These are phyloP conservation scores for Actinopyga echinites DNA, from an alignment of 53 echinoderm and acorn worm genomes.

Conservation along the genomic window DNA sequence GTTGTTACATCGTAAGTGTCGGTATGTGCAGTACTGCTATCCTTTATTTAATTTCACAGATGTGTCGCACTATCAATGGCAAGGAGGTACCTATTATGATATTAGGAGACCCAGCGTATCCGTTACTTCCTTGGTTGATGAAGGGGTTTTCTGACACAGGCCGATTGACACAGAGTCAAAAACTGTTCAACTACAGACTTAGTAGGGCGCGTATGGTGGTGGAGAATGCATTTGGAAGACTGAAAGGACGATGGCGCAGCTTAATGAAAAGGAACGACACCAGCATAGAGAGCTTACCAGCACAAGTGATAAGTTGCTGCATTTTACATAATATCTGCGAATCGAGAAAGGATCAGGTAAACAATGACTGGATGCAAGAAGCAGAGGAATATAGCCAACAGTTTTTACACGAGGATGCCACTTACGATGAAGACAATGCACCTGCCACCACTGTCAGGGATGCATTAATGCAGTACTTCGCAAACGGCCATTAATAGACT, in stretches of 20 bases:
- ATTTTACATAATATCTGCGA: slow-evolving; percentile 70
- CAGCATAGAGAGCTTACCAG: slow-evolving; percentile 34
- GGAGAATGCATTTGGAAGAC: slow-evolving; percentile 65
- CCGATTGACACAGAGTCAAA: slow-evolving; percentile 13
- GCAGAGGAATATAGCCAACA: not conserved
- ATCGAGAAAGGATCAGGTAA: slow-evolving; percentile 13
- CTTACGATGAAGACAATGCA: not conserved
- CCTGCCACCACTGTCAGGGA: not conserved
- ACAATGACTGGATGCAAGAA: not conserved
- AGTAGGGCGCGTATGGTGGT: slow-evolving; percentile 64
- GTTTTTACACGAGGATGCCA: not conserved
- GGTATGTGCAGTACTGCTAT: no score
- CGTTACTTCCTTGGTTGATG: slow-evolving; percentile 72
- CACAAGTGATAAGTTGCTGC: slow-evolving; percentile 58
- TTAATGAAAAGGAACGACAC: slow-evolving; percentile 61
- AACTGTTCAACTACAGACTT: slow-evolving; percentile 54
- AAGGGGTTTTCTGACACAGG: slow-evolving; percentile 49
- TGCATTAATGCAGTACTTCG: slow-evolving; percentile 28
- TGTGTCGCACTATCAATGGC: slow-evolving; percentile 22
- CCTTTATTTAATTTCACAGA: no score
- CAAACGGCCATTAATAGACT: not conserved
- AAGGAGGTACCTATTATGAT: slow-evolving; percentile 53
- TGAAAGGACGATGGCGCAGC: slow-evolving; percentile 69
- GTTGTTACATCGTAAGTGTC: no score
- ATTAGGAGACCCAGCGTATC: slow-evolving; percentile 73